These are phyloP conservation scores for Cynopterus sphinx DNA, from an alignment of 2,797 vertebrate genomes.

Conservation along the genomic window DNA sequence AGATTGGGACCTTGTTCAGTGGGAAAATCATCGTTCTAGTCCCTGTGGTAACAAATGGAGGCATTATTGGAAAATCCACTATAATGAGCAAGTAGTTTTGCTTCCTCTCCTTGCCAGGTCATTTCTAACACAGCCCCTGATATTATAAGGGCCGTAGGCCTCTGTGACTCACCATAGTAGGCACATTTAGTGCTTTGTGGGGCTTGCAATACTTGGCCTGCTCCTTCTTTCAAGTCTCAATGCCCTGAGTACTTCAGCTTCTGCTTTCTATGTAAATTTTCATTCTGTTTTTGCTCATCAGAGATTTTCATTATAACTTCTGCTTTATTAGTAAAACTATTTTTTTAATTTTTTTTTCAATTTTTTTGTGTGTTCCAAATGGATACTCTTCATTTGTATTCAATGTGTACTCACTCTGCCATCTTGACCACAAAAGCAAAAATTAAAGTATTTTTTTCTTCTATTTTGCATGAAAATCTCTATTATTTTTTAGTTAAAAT, in stretches of 20 bases:
- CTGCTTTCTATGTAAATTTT: neutral
- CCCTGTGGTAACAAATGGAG: neutral
- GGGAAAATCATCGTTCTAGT: neutral
- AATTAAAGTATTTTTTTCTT: neutral
- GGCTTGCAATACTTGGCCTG: neutral
- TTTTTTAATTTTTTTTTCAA: neutral
- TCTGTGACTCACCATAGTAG: accelerated
- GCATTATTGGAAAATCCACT: neutral
- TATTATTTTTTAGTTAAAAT: neutral
- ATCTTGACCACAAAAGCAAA: neutral
- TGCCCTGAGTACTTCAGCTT: neutral
- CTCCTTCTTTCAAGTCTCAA: neutral
- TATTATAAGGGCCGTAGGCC: neutral
- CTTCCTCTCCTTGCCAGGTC: neutral
- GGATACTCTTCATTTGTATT: neutral
- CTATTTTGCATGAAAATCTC: neutral
- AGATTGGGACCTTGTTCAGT: neutral
- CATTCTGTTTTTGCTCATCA: neutral
- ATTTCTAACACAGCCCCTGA: neutral
- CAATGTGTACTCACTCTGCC: neutral
- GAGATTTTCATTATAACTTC: neutral
- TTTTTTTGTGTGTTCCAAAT: neutral
- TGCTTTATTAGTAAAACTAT: neutral
- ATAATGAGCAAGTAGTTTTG: neutral
- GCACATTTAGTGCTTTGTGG: neutral